Evolutionary conservation across 2,888 invertebrate genomes (phyloP).

Genomic region (Drosophila buzzatii): DNA sequence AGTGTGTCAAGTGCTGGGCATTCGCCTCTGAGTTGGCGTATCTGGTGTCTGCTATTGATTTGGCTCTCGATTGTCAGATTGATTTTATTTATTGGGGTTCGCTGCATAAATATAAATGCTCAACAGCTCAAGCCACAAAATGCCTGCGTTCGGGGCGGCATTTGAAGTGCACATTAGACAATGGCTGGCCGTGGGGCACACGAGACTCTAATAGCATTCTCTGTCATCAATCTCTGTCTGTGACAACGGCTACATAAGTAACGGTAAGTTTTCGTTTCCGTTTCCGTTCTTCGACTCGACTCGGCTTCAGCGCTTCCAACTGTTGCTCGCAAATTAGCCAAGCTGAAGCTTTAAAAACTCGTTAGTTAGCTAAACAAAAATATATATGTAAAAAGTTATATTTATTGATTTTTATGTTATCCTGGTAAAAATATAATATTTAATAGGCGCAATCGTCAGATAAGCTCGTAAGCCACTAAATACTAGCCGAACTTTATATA

Average conservation of each 20-base stretch:
- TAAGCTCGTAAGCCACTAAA: not conserved
- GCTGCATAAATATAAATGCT: slow-evolving; percentile 52
- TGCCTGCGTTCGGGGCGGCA: slow-evolving; percentile 31
- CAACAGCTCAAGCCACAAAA: slow-evolving; percentile 27
- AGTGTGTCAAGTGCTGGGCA: not conserved
- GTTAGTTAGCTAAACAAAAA: not conserved
- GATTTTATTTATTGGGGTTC: slow-evolving; percentile 50
- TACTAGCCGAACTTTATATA: not conserved
- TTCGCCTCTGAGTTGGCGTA: not conserved
- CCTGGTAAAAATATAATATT: not conserved
- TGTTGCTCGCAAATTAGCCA: slow-evolving; percentile 3
- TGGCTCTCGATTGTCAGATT: slow-evolving; percentile 46
- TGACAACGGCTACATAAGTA: slow-evolving; percentile 33
- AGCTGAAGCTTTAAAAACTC: not conserved
- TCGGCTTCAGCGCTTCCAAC: not conserved
- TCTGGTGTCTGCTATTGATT: slow-evolving; percentile 52
- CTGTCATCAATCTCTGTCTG: slow-evolving; percentile 47
- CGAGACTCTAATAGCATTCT: slow-evolving; percentile 31
- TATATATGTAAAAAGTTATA: not conserved
- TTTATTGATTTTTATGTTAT: not conserved
- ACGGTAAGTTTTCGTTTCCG: not conserved
- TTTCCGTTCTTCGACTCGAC: not conserved
- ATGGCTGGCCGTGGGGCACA: slow-evolving; percentile 39
- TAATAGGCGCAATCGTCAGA: not conserved
- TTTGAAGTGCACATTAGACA: slow-evolving; percentile 50